phyloP scores from a whole-genome alignment of 1,140 invertebrate genomes.

The Platorchestia sp. region DNA sequence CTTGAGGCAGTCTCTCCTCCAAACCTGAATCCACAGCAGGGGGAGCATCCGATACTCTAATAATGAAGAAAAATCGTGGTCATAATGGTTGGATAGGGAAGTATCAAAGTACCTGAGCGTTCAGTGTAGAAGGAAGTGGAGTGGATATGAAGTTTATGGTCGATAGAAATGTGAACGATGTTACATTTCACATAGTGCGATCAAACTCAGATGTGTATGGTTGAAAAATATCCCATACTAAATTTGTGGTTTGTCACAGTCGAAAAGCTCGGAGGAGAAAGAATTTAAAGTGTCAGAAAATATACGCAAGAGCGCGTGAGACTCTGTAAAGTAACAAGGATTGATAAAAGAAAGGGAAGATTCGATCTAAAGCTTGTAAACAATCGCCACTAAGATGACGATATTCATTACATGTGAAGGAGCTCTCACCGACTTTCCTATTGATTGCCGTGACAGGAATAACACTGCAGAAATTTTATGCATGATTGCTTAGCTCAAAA shows the following conservation, averaged over 20 bases:
- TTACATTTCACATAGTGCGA: neutral
- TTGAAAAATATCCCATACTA: no score
- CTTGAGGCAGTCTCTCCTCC: neutral
- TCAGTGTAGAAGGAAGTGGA: neutral
- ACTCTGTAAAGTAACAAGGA: neutral
- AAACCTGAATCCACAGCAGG: conserved; percentile 32
- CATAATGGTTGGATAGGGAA: neutral
- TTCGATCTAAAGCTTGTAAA: neutral
- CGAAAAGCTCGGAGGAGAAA: neutral
- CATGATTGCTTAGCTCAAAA: neutral
- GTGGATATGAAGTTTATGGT: neutral
- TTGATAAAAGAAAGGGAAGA: neutral
- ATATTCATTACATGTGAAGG: no score
- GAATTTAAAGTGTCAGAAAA: neutral
- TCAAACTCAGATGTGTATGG: no score
- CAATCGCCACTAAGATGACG: no score
- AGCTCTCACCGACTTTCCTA: no score
- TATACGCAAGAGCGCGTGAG: neutral
- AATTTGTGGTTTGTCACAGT: no score
- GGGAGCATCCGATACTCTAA: neutral
- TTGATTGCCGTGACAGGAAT: neutral
- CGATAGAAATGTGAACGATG: neutral
- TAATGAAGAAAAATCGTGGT: conserved; percentile 39
- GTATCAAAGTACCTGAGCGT: neutral
- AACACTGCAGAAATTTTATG: neutral